Evolutionary conservation across 2,888 invertebrate species (phyloP), one percentile per base, ranked within the genome.

Genomic region (Drosophila eohydei): DNA sequence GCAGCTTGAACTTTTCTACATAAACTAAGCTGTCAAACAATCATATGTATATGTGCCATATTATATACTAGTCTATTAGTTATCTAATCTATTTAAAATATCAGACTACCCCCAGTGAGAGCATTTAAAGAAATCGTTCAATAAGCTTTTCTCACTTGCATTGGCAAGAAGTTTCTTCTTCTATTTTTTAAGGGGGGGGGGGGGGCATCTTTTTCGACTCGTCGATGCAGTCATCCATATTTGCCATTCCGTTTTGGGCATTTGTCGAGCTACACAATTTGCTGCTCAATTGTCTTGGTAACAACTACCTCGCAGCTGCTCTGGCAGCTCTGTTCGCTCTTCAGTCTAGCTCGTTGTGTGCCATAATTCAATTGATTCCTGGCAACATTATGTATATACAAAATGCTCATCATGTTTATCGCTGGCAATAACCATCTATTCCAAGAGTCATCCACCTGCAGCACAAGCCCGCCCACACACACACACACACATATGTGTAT

Each of bases 341-440:
- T 48, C 26, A 12, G 30, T 21, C 8, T 30, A 8, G 36, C 51
- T 62, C 40, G 57, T 65, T 67, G 65, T 75, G 70, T 61, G 70
- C 81, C 81, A 88, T 86, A 89, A 88, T 81, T 88, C 90, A 87
- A 87, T 86, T 83, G 90, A 88, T 70, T 81, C 83, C 75, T 72
- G 73, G 73, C 74, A 84, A 77, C 80, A 83, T 83, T 81, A 77
- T 64, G 57, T 56, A 68, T 70, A 61, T 70, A 57, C 57, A 48
- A 82, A 65, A 68, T 71, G 75, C 75, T 74, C 88, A 60, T 77
- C 88, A 88, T 79, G 71, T 74, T 84, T 85, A 74, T 78, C 76
- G 76, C 66, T 74, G 74, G 66, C 77, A 83, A 88, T 85, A 83
- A 74, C 78, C 72, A 81, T 80, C 51, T 51, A 61, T 75, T 69